These are phyloP conservation scores for Lathamus discolor DNA, from an alignment of 2,113 vertebrate species.

Conservation along the genomic window DNA sequence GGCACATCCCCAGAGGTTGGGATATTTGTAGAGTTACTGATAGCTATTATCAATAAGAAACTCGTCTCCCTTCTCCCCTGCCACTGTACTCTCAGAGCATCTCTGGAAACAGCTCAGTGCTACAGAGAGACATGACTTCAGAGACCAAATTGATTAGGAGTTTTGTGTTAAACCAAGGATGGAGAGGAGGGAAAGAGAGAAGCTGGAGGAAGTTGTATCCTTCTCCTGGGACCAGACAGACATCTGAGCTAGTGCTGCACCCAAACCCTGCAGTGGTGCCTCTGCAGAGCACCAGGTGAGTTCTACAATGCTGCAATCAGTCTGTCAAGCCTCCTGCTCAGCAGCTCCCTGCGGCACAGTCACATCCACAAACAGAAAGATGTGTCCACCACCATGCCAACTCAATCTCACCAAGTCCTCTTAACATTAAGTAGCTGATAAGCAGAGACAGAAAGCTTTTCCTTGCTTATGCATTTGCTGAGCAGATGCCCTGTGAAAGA, in stretches of 20 bases:
- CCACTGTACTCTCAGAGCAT: not conserved
- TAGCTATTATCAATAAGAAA: not conserved
- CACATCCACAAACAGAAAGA: not conserved
- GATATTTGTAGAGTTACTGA: constrained; percentile 20
- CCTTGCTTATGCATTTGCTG: not conserved
- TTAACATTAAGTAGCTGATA: rapidly evolving
- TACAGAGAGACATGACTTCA: constrained; percentile 16
- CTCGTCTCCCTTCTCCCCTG: not conserved
- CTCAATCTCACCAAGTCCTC: not conserved
- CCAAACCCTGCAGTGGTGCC: not conserved
- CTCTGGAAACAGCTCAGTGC: constrained; percentile 32
- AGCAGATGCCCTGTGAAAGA: not conserved
- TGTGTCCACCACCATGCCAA: rapidly evolving
- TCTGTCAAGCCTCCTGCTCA: not conserved
- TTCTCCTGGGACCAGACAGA: not conserved
- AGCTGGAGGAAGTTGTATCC: not conserved
- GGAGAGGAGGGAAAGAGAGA: not conserved
- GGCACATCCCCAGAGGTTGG: not conserved
- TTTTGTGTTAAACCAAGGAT: not conserved
- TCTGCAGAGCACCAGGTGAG: not conserved
- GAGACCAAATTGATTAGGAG: constrained; percentile 15
- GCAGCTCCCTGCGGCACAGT: not conserved
- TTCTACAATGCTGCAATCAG: not conserved
- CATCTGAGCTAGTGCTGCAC: not conserved
- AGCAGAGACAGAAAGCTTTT: not conserved